Percentiles rank a stretch among this genome's conserved stretches.
phyloP scores from a whole-genome alignment of 2,113 vertebrate species.

The Actenoides lindsayi region DNA sequence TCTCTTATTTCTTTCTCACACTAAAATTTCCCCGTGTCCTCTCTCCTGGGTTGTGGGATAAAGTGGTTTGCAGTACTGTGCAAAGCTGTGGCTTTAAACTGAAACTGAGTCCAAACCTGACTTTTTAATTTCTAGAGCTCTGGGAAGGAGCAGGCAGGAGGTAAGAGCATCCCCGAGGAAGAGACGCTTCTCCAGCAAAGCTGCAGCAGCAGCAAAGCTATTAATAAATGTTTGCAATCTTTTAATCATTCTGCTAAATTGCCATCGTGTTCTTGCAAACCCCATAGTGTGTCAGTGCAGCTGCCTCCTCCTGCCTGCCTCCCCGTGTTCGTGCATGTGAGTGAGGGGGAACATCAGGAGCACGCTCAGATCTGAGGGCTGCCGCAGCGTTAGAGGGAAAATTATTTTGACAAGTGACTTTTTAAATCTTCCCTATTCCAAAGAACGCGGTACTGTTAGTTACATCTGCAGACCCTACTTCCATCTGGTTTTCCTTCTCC shows the following conservation, averaged over 20 bases:
- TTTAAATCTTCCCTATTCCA: constrained; percentile 31
- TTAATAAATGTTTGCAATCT: constrained; percentile 72
- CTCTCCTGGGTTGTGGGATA: neutral
- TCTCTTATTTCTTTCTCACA: neutral
- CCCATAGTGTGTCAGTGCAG: constrained; percentile 45
- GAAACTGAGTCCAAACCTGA: neutral
- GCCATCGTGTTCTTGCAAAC: constrained; percentile 59
- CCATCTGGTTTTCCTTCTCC: neutral
- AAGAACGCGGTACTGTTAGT: neutral
- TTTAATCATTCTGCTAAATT: constrained; percentile 68
- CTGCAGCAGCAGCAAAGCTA: constrained; percentile 60
- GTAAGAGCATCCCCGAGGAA: constrained; percentile 37
- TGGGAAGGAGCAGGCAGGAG: neutral
- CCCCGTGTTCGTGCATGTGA: constrained; percentile 59
- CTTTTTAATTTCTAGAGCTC: neutral
- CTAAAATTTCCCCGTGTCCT: neutral
- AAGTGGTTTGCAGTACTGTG: neutral
- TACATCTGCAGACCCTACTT: neutral
- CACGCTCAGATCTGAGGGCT: constrained; percentile 37
- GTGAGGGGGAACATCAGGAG: constrained; percentile 65
- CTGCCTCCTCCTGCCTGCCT: constrained; percentile 51
- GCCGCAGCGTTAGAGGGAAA: constrained; percentile 23
- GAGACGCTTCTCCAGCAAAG: constrained; percentile 28
- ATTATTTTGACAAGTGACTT: constrained; percentile 58
- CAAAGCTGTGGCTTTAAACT: neutral